A percentile compares a stretch with the other conserved stretches of the same genome.
These are phyloP conservation scores for Mus spicilegus DNA, from an alignment of 2,113 vertebrate species.

Conservation along the genomic window DNA sequence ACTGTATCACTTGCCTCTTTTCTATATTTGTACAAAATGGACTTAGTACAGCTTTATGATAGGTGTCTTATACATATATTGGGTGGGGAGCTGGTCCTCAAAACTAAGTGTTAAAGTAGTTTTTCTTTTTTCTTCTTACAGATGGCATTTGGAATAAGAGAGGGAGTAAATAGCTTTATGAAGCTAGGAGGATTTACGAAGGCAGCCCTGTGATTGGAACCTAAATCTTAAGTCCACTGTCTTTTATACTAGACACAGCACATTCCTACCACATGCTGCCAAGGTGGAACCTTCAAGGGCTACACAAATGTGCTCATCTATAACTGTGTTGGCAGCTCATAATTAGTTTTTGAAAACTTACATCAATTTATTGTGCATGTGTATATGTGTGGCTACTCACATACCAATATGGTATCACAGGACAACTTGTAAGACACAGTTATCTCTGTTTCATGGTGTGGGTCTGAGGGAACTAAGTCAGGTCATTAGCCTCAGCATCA, in stretches of 20 bases:
- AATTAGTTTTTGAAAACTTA: not conserved
- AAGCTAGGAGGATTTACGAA: not conserved
- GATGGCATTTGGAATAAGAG: not conserved
- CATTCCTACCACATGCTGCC: no score
- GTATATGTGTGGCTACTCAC: not conserved
- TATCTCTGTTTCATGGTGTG: not conserved
- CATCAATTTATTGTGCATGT: not conserved
- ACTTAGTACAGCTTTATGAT: not conserved
- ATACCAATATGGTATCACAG: no score
- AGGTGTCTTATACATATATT: no score
- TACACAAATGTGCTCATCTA: not conserved
- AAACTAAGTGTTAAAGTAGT: not conserved
- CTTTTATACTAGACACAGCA: no score
- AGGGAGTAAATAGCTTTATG: not conserved
- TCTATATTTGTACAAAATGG: not conserved
- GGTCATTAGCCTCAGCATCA: not conserved
- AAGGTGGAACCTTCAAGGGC: not conserved
- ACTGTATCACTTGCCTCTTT: not conserved
- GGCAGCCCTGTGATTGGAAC: not conserved
- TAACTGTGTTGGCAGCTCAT: not conserved
- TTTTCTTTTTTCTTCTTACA: not conserved
- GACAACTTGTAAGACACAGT: not conserved
- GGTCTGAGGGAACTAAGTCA: not conserved
- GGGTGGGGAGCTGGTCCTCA: not conserved
- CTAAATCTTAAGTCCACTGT: not conserved